Base-by-base conservation (phyloP, 2,797 vertebrate genomes). In the Varecia variegata region DNA sequence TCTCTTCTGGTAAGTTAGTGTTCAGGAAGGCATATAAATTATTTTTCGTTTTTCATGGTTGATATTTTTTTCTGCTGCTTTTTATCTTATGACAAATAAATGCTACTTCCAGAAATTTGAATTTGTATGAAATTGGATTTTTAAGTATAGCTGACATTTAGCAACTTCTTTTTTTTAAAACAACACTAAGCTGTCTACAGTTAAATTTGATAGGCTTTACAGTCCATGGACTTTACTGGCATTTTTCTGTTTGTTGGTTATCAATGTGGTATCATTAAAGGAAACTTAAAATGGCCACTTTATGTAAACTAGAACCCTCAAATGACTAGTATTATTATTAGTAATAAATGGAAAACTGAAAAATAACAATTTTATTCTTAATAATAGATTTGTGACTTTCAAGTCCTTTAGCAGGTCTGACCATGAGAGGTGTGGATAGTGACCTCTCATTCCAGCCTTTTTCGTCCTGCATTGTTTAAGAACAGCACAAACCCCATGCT, bases 361-460 rank as follows among this genome's bases (percentile, higher is more conserved):
- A 82, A 86, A 58, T 79, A 90, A 67, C 73, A 90, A 0, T 90
- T 95, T 87, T 43, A 74, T 89, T 89, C 84, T 97, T 86, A 85
- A 23, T 60, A 58, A 32, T 58, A 90, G 58, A 47, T 67, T 62
- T 80, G 17, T 88, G 88, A 86, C 38, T 93, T 92, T 77, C 43
- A 62, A 18, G 52, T 73, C 47, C n/a, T 85, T 93, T 92, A 80
- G 92, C 17, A 54, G 68, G 25, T 62, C 56, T 80, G 30, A 58
- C 67, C 62, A 25, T 50, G 71, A 81, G 74, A 95, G 54, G 38
- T 80, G 35, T 32, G 60, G 27, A 50, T 30, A 84, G 90, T 70
- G 77, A 90, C 87, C 43, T 70, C 71, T 90, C 47, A 10, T 68
- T 82, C 71, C 58, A 83, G 74, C 43, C 30, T 74, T 87, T 84